phyloP scores from a whole-genome alignment of 2,888 invertebrate species.

The Amiota mariae region DNA sequence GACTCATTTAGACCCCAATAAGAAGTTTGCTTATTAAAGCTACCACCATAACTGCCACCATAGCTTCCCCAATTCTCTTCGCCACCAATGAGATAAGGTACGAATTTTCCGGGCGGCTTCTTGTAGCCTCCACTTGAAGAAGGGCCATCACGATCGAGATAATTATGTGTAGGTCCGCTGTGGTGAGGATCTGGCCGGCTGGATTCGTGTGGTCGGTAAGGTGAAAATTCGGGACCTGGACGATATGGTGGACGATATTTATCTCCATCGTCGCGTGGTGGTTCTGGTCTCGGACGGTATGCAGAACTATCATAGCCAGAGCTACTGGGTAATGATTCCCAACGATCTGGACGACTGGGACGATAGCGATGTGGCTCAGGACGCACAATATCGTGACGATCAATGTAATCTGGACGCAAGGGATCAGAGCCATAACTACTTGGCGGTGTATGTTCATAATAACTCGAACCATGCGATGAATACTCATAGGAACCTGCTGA shows the following conservation, averaged over 20 bases:
- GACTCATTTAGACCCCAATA: constrained; percentile 76
- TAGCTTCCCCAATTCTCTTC: constrained; percentile 78
- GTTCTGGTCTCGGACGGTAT: constrained; percentile 57
- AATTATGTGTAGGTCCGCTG: constrained; percentile 54
- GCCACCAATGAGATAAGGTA: constrained; percentile 77
- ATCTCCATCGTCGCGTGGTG: constrained; percentile 62
- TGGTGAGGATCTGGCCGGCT: constrained; percentile 43
- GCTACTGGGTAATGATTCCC: constrained; percentile 70
- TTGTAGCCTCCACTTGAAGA: constrained; percentile 53
- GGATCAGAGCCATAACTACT: constrained; percentile 65
- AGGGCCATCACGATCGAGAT: constrained; percentile 56
- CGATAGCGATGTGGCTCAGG: constrained; percentile 57
- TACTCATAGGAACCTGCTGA: constrained; percentile 64
- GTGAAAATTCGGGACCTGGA: constrained; percentile 65
- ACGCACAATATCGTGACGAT: constrained; percentile 68
- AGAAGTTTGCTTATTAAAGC: constrained; percentile 72
- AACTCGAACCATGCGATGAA: constrained; percentile 67
- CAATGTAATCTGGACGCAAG: constrained; percentile 62
- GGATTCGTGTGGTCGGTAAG: constrained; percentile 64
- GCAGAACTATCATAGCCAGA: constrained; percentile 65
- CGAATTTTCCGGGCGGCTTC: constrained; percentile 69
- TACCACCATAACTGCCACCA: constrained; percentile 77
- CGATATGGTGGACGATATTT: constrained; percentile 68
- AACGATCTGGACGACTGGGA: constrained; percentile 62
- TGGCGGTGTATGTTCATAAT: constrained; percentile 68